These are phyloP conservation scores for Acanthiza pusilla DNA, from an alignment of 2,797 vertebrate genomes.

Conservation along the genomic window DNA sequence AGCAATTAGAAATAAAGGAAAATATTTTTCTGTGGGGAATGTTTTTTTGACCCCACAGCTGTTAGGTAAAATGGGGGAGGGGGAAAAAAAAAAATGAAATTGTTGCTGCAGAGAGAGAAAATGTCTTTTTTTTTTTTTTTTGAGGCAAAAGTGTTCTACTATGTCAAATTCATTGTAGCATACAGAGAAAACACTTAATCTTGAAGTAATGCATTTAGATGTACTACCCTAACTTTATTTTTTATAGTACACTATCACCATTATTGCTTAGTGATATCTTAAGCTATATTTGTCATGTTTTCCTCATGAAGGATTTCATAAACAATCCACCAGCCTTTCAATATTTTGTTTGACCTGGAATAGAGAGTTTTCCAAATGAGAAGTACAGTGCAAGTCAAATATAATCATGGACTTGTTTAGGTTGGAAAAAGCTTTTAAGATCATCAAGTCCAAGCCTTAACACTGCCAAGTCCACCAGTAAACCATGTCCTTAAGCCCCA, in stretches of 20 bases:
- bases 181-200: not conserved
- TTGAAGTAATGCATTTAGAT: not conserved
- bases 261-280: not conserved
- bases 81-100: not conserved
- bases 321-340: not conserved
- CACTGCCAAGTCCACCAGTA: not conserved
- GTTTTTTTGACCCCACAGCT: not conserved
- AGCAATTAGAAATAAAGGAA: conserved; percentile 57
- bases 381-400: not conserved
- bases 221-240: not conserved
- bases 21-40: conserved; percentile 13
- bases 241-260: not conserved
- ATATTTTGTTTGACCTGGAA: not conserved
- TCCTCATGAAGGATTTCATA: not conserved
- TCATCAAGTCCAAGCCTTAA: not conserved
- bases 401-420: not conserved
- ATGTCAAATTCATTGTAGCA: not conserved
- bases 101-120: not conserved
- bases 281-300: not conserved
- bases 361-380: not conserved
- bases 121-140: not conserved
- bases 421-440: not conserved
- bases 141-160: not conserved
- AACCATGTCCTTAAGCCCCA: not conserved
- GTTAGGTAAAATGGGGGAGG: not conserved